phyloP scores from a whole-genome alignment of 92 coral and sea anemone species.

The Phenganax subtilis region DNA sequence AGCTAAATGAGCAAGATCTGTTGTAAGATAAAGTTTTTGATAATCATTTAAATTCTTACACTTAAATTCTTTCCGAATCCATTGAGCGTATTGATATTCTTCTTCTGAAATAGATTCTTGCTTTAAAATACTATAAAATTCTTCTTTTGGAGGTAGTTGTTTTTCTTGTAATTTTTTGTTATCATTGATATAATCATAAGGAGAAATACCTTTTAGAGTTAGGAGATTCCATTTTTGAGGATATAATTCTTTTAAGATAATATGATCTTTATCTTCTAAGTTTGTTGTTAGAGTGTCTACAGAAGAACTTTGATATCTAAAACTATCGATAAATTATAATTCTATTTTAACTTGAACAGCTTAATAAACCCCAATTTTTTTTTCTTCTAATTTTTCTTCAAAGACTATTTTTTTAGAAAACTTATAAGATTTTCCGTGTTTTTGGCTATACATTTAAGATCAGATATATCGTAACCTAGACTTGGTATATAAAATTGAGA shows the following conservation, averaged over 20 bases:
- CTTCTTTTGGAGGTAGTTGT: slow-evolving; percentile 22
- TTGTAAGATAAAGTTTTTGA: no score
- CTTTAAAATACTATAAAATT: neutral
- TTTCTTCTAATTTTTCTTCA: no score
- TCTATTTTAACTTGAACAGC: neutral
- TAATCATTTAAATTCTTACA: neutral
- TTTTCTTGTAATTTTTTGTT: slow-evolving; percentile 10
- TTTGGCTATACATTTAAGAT: neutral
- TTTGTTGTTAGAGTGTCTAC: neutral
- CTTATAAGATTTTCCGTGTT: neutral
- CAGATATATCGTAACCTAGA: neutral
- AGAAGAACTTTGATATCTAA: neutral
- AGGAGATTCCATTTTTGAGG: neutral
- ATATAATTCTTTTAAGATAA: neutral
- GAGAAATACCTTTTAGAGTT: slow-evolving; percentile 38
- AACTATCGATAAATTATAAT: neutral
- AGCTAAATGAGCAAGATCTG: no score
- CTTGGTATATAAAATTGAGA: neutral
- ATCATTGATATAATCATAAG: slow-evolving; percentile 28
- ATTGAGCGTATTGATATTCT: slow-evolving; percentile 37
- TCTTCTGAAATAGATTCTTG: slow-evolving; percentile 1
- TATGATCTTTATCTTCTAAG: neutral
- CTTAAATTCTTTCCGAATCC: slow-evolving; percentile 16
- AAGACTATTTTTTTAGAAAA: neutral
- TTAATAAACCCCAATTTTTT: neutral